These are phyloP conservation scores for Dolichoris vasculosae DNA, from an alignment of 1,140 invertebrate genomes.

Conservation along the genomic window DNA sequence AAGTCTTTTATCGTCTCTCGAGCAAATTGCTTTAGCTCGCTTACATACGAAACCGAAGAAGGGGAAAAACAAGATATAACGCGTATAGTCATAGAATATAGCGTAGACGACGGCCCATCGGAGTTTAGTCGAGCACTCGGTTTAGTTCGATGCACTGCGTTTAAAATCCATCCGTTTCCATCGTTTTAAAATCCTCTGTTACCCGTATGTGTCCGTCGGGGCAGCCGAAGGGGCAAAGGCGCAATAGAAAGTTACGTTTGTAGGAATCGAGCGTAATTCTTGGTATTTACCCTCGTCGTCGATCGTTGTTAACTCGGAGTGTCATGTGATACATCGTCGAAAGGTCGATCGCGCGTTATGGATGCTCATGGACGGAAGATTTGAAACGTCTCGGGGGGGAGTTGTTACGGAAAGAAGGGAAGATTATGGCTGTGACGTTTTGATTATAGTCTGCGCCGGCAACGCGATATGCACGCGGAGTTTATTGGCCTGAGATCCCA, in stretches of 20 bases:
- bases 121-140: not conserved
- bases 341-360: too few relatives aligned
- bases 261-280: not conserved
- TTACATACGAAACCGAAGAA: not conserved
- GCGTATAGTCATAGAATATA: slow-evolving; percentile 8
- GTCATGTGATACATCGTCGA: not conserved
- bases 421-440: slow-evolving; percentile 1
- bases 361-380: not conserved
- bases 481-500: slow-evolving; percentile 48
- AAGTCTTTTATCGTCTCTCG: not conserved
- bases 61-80: slow-evolving; percentile 7
- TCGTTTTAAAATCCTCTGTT: not conserved
- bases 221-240: not conserved
- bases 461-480: not conserved
- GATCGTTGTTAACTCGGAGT: not conserved
- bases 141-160: not conserved
- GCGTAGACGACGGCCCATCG: not conserved
- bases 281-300: not conserved
- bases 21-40: slow-evolving; percentile 3
- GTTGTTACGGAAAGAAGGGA: not conserved
- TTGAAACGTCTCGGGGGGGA: not conserved
- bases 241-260: not conserved
- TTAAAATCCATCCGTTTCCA: not conserved
- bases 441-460: not conserved
- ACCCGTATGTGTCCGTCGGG: not conserved